A percentile compares a stretch with the other conserved stretches of the same genome.
These are phyloP conservation scores for Drosophila antonietae DNA, from an alignment of 2,888 invertebrate species.

Conservation along the genomic window DNA sequence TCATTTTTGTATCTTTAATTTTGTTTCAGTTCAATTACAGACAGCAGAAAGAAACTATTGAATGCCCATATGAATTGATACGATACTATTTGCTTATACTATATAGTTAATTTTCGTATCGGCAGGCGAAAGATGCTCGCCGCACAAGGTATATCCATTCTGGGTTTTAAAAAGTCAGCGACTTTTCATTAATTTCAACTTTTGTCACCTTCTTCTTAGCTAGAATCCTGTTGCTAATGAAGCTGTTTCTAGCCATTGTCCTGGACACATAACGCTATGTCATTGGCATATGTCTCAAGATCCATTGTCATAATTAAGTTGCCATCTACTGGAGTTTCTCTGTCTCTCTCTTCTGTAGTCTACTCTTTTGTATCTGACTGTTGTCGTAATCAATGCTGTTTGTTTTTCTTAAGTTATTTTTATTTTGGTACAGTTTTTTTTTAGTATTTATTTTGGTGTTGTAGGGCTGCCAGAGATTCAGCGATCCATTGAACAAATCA, in stretches of 20 bases:
- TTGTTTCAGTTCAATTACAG: conserved; percentile 54
- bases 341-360: background rate
- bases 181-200: conserved; percentile 45
- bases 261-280: conserved; percentile 58
- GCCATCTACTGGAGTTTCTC: no score
- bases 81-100: conserved; percentile 9
- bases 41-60: conserved; percentile 41
- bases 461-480: conserved; percentile 10
- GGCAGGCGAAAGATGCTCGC: background rate
- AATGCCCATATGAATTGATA: conserved; percentile 26
- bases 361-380: conserved; percentile 27
- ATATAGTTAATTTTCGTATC: conserved; percentile 13
- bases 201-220: conserved; percentile 38
- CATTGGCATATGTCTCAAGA: conserved; percentile 49
- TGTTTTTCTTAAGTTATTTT: conserved; percentile 40
- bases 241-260: conserved; percentile 52
- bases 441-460: conserved; percentile 18
- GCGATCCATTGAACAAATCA: conserved; percentile 33
- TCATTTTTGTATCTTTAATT: conserved; percentile 80
- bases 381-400: conserved; percentile 61
- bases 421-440: conserved; percentile 45
- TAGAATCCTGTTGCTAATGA: conserved; percentile 57
- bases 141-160: conserved; percentile 26
- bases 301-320: conserved; percentile 61
- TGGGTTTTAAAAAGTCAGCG: conserved; percentile 30